A percentile compares a stretch with the other conserved stretches of the same genome.
These are phyloP conservation scores for Gymnopithys bicolor DNA, from an alignment of 2,797 vertebrate genomes.

Conservation along the genomic window DNA sequence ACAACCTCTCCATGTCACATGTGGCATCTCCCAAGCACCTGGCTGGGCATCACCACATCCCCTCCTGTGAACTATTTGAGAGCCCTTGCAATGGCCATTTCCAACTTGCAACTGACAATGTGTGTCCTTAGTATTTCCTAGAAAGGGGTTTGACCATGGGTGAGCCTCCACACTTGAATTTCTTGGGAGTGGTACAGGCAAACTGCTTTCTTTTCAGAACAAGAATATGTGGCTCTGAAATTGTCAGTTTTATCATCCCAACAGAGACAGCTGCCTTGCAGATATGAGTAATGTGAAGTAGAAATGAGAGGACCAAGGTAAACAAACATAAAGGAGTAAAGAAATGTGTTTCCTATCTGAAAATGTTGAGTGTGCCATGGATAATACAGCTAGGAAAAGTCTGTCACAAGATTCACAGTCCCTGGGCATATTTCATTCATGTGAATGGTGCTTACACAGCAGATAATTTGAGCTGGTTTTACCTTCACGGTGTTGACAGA, in stretches of 20 bases:
- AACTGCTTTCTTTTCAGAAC: neutral
- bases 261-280: neutral
- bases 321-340: constrained; percentile 27
- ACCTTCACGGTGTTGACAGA: neutral
- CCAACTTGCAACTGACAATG: neutral
- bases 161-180: neutral
- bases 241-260: neutral
- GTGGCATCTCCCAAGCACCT: neutral
- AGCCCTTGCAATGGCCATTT: neutral
- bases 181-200: neutral
- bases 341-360: constrained; percentile 12
- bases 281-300: neutral
- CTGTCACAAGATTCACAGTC: constrained; percentile 16
- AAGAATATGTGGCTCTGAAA: neutral
- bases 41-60: neutral
- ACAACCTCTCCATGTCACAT: accelerated
- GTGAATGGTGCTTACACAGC: constrained; percentile 40
- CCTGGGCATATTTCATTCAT: constrained; percentile 18
- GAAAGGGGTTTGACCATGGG: neutral
- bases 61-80: neutral
- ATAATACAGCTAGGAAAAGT: neutral
- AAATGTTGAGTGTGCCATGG: neutral
- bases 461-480: constrained; percentile 39
- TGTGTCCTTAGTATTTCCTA: neutral
- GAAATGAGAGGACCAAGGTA: constrained; percentile 21